A percentile compares a stretch with the other conserved stretches of the same genome.
These are phyloP conservation scores for Acanthisitta chloris DNA, from an alignment of 2,113 vertebrate species.

Conservation along the genomic window DNA sequence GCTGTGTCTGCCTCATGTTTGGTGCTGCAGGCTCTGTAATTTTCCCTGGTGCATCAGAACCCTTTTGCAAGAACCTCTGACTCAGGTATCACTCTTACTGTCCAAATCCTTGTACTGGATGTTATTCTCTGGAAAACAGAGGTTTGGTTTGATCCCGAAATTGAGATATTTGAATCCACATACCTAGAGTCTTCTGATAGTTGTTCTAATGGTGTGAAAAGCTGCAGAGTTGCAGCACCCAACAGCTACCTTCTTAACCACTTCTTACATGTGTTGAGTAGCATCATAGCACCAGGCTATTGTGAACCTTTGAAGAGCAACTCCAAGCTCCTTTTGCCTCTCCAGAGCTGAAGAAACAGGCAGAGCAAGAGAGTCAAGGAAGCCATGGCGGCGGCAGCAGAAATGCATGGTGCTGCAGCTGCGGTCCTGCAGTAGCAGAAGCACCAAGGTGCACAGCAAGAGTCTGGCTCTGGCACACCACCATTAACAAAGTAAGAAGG, in stretches of 20 bases:
- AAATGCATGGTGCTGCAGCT: neutral
- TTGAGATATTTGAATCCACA: neutral
- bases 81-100: neutral
- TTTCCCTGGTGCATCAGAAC: neutral
- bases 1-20: neutral
- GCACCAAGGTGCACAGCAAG: neutral
- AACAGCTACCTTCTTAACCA: neutral
- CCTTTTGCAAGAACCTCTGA: neutral
- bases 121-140: neutral
- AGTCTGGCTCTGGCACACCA: neutral
- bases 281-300: neutral
- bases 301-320: neutral
- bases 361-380: fast-evolving
- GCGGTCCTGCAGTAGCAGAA: neutral
- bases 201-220: neutral
- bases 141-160: neutral
- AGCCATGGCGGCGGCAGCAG: neutral
- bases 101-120: neutral
- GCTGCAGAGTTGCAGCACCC: neutral
- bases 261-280: neutral
- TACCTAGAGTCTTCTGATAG: neutral
- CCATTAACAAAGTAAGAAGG: neutral
- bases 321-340: neutral
- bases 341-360: neutral
- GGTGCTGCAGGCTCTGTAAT: neutral